phyloP scores from a whole-genome alignment of 1,140 invertebrate species.

The Drosophila leontia region DNA sequence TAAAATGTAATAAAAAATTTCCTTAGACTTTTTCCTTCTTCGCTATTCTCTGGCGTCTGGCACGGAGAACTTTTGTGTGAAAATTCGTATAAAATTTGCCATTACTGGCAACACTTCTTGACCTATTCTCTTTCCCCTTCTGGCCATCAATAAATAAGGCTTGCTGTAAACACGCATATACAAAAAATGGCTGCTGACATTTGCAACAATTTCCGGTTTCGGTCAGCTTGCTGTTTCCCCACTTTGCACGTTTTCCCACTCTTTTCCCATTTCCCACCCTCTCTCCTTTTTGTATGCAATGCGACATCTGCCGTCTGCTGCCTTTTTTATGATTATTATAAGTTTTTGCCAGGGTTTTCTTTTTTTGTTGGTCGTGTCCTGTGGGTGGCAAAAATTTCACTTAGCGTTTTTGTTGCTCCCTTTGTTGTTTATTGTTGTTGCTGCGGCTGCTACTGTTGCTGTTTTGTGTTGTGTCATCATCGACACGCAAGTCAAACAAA shows the following conservation, averaged over 20 bases:
- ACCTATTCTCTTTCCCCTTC: background rate
- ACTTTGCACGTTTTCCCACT: conserved; percentile 26
- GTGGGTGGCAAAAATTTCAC: conserved; percentile 50
- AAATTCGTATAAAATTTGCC: conserved; percentile 59
- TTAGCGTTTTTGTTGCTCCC: conserved; percentile 53
- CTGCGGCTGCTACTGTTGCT: conserved; percentile 26
- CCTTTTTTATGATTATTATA: conserved; percentile 79
- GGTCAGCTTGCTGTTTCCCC: conserved; percentile 64
- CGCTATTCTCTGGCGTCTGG: background rate
- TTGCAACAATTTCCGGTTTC: conserved; percentile 79
- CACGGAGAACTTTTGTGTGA: conserved; percentile 28
- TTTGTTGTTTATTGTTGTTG: conserved; percentile 26
- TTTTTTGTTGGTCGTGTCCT: conserved; percentile 13
- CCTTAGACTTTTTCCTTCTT: background rate
- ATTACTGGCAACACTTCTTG: conserved; percentile 37
- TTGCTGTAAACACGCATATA: conserved; percentile 62
- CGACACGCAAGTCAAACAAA: conserved; percentile 85
- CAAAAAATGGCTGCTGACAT: conserved; percentile 73
- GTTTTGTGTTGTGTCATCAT: conserved; percentile 82
- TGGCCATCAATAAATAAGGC: conserved; percentile 64
- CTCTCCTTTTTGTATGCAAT: conserved; percentile 54
- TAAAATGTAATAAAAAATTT: background rate
- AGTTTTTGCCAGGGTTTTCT: conserved; percentile 27
- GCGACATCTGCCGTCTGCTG: conserved; percentile 47
- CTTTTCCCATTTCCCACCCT: background rate